Evolutionary conservation across 2,888 invertebrate species (phyloP), one percentile per base, ranked within the genome.

Genomic region (Spilarctia lutea): DNA sequence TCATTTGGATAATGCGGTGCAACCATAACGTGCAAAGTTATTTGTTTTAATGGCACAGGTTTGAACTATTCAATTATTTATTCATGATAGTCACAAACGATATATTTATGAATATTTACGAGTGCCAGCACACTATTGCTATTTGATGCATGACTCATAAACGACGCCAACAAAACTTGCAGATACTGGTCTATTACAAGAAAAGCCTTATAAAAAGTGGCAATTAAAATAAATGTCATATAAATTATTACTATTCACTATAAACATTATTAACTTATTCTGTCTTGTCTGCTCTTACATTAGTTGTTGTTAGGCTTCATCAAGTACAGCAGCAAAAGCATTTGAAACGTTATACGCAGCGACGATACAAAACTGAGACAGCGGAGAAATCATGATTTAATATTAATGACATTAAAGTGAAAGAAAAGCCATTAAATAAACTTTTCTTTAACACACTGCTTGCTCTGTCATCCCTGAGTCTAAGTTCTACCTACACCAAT

Each of bases 401-500:
- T 45, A 45, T 13, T 18, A 45, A 45, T 16, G 18, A 45, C 16
- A 45, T 45, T 45, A 13, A 45, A 45, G 45, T 16, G 45, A 45
- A 45, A 45, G 45, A 45, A 45, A 45, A 16, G 45, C 45, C 45
- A 45, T 39, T 39, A 39, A 39, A 11, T 39, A 39, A 1, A 11
- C 11, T 39, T 45, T 45, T 48, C 48, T 48, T 6, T 63, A 63
- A 63, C 11, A 66, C 10, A 35, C 1, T 3, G 3, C 30, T 24
- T 16, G 18, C 24, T 35, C 8, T 20, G 68, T 1, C 73, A 65
- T 18, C 71, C 65, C 68, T 45, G 35, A 39, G 52, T 71, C 68
- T 45, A 39, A 39, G 52, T 71, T 71, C 76, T 80, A 71, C 80
- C 82, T 77, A 81, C 83, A 70, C 72, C 35, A 66, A 69, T 60